phyloP scores from a whole-genome alignment of 2,113 vertebrate species.

The Rhabdornis inornatus region DNA sequence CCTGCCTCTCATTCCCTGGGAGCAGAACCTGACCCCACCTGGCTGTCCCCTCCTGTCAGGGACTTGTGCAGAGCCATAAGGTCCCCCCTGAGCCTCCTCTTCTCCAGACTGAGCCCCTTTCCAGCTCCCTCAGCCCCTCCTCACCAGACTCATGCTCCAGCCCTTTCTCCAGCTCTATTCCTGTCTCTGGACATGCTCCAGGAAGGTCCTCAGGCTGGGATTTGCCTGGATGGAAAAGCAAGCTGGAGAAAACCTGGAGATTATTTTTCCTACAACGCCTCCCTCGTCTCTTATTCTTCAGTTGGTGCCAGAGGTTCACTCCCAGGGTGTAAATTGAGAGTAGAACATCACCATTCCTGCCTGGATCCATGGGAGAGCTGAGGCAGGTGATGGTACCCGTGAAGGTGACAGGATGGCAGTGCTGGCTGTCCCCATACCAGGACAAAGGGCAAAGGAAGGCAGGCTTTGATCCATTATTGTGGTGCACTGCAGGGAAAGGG shows the following conservation, averaged over 20 bases:
- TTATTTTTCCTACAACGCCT: not conserved
- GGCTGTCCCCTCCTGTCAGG: not conserved
- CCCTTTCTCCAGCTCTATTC: not conserved
- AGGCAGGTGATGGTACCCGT: not conserved
- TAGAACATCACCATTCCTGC: not conserved
- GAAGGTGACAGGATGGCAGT: not conserved
- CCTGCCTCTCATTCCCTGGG: not conserved
- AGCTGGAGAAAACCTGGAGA: not conserved
- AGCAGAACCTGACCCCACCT: fast-evolving
- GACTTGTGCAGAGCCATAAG: not conserved
- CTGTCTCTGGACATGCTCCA: not conserved
- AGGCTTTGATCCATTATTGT: not conserved
- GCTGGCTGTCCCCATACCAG: fast-evolving
- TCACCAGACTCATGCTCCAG: not conserved
- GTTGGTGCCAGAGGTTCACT: not conserved
- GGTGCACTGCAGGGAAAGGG: not conserved
- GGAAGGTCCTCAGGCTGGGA: not conserved
- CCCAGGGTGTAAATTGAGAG: not conserved
- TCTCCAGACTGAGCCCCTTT: not conserved
- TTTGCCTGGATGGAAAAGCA: not conserved
- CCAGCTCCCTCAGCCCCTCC: not conserved
- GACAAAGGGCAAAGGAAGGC: not conserved
- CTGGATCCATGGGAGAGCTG: not conserved
- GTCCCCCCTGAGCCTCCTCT: not conserved
- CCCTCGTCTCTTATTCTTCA: not conserved